Percentiles rank a stretch among this genome's conserved stretches.
Conservation (phyloP, 2,888 invertebrate genomes). For the Margaritifera margaritifera region DNA sequence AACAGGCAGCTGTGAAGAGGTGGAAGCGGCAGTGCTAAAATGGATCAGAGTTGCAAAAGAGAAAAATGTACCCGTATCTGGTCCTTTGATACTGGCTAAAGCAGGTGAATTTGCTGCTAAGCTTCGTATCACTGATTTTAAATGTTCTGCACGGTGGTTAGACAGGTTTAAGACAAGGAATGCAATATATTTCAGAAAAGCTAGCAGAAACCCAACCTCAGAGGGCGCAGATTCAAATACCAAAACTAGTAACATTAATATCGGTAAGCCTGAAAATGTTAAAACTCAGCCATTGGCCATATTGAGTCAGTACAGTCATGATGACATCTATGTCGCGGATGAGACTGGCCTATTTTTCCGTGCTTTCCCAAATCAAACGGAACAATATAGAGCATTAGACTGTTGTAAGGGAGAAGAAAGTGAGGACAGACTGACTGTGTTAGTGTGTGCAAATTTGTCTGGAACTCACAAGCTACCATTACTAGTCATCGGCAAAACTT, state of each 20-base stretch:
- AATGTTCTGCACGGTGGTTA: constrained; percentile 12
- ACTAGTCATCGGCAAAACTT: constrained; percentile 35
- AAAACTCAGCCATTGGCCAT: constrained; percentile 8
- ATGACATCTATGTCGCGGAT: constrained; percentile 39
- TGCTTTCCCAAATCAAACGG: constrained; percentile 20
- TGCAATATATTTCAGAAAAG: constrained; percentile 7
- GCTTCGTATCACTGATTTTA: constrained; percentile 5
- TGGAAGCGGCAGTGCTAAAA: constrained; percentile 19
- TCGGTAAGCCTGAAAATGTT: no score
- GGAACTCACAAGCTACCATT: constrained; percentile 28
- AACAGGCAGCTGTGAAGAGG: constrained; percentile 17
- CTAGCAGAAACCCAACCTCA: constrained; percentile 13
- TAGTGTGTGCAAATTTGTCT: constrained; percentile 31
- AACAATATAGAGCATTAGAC: constrained; percentile 18
- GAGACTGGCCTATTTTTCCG: constrained; percentile 35
- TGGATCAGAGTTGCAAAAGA: constrained; percentile 23
- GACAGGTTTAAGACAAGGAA: constrained; percentile 13
- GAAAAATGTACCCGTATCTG: constrained; percentile 18
- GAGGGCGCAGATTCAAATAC: constrained; percentile 1
- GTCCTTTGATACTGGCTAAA: constrained; percentile 12
- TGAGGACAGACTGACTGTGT: constrained; percentile 31
- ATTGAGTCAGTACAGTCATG: constrained; percentile 18
- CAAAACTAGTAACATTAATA: no score
- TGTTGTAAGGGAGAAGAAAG: constrained; percentile 29
- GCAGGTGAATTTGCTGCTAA: constrained; percentile 11